Base-by-base conservation (phyloP, 2,113 vertebrate species). In the Mungos mungo region DNA sequence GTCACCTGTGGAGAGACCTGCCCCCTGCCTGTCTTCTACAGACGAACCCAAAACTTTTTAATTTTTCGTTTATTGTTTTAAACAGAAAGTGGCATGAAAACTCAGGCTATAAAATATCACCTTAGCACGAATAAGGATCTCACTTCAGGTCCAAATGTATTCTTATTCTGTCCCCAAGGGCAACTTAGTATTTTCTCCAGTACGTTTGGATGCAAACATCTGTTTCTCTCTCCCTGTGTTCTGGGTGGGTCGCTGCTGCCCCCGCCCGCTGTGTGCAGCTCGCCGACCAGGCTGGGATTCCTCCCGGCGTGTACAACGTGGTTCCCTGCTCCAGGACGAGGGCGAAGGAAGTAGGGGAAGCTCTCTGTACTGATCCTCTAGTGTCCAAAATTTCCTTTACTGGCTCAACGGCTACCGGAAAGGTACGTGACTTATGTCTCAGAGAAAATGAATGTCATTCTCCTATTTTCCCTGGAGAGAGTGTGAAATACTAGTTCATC, bases 331-430 rank as follows among this genome's bases (percentile, higher is more conserved):
- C 99, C 93, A 98, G 99, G 96, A 96, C 98, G 69, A 99, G 98
- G 95, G 97, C 99, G 3, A 98, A 98, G 18, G 98, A 99, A 3
- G 99, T 99, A 0, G 99, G 99, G 5, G 98, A 99, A 66, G 98
- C 99, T 12, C 98, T 99, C 9, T 99, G 99, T 96, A 99, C 99
- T 3, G 99, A 99, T 97, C 99, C 99, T 0, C 98, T 99, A 21
- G 99, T 99, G 84, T 98, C 99, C 27, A 99, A 99, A 98, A 99
- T 99, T 98, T 99, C 99, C 98, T 99, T 99, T 97, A 99, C 99
- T 0, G 99, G 99, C 52, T 99, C 99, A 35, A 99, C 99, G 0
- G 99, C 99, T 63, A 99, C 99, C 0, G 99, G 99, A 88, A 99
- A 99, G 99, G 99, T 99, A 98, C 0, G 82, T 72, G 60, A 3